Conservation (phyloP, 1,140 invertebrate genomes). For the Heliconius hewitsoni region DNA sequence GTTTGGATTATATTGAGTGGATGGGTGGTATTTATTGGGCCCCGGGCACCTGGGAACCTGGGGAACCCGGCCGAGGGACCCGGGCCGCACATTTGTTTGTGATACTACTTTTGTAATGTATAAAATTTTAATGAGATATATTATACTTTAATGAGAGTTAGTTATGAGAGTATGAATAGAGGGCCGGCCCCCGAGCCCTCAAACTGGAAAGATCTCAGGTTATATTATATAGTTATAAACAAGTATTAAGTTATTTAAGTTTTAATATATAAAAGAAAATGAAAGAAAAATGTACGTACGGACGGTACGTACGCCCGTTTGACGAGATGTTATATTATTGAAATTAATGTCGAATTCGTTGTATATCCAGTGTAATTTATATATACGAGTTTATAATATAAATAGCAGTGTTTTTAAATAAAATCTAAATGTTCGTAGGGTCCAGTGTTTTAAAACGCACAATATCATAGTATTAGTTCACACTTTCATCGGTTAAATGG, state of each 20-base stretch:
- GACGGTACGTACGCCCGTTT: conserved; percentile 34
- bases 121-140: conserved; percentile 75
- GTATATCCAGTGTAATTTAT: conserved; percentile 74
- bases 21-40: conserved; percentile 77
- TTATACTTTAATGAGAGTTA: conserved; percentile 66
- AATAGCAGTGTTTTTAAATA: conserved; percentile 74
- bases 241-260: conserved; percentile 82
- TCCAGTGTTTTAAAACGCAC: conserved; percentile 79
- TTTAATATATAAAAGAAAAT: conserved; percentile 62
- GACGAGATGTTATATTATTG: conserved; percentile 56
- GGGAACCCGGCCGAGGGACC: background rate
- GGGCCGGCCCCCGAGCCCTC: conserved; percentile 46
- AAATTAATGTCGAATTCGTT: conserved; percentile 59
- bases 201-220: conserved; percentile 79
- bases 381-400: conserved; percentile 65
- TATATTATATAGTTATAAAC: conserved; percentile 79
- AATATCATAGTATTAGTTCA: conserved; percentile 79
- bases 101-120: conserved; percentile 82
- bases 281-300: conserved; percentile 53
- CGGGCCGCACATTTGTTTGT: conserved; percentile 78
- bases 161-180: conserved; percentile 4
- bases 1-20: conserved; percentile 67
- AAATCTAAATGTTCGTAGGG: conserved; percentile 80
- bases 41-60: background rate
- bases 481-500: conserved; percentile 68